Evolutionary conservation across 2,113 vertebrate species (phyloP).

Genomic region (Todiramphus chloris): DNA sequence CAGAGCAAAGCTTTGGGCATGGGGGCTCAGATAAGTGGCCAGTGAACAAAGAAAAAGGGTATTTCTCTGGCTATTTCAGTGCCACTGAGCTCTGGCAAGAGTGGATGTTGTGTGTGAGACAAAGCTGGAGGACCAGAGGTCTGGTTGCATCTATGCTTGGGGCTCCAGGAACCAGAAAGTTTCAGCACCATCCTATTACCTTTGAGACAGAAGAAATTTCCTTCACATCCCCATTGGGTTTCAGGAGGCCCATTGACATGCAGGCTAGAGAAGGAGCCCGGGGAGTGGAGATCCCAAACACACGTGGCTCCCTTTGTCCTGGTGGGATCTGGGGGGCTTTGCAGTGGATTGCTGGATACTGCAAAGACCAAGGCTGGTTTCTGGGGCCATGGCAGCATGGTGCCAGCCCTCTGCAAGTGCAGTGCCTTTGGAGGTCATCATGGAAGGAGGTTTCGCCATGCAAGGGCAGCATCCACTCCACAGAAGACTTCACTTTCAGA

Average conservation of each 20-base stretch:
- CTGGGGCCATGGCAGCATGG: neutral
- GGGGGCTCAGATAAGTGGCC: neutral
- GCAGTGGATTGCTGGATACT: neutral
- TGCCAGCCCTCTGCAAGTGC: neutral
- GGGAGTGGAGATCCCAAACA: neutral
- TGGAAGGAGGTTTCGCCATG: neutral
- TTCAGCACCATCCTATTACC: rapidly evolving
- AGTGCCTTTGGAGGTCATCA: rapidly evolving
- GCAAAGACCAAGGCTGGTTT: rapidly evolving
- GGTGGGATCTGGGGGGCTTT: neutral
- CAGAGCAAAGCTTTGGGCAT: neutral
- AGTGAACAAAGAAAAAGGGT: neutral
- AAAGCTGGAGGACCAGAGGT: neutral
- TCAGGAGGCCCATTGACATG: neutral
- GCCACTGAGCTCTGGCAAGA: neutral
- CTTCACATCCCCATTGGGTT: neutral
- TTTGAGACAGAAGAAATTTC: neutral
- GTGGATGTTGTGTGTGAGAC: rapidly evolving
- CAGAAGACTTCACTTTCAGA: neutral
- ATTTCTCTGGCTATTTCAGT: neutral
- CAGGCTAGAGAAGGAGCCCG: neutral
- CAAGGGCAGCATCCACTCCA: neutral
- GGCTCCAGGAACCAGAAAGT: neutral
- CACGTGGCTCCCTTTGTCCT: neutral
- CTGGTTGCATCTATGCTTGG: neutral